These are phyloP conservation scores for Champsocephalus esox DNA, from an alignment of 2,797 vertebrate genomes.

Conservation along the genomic window DNA sequence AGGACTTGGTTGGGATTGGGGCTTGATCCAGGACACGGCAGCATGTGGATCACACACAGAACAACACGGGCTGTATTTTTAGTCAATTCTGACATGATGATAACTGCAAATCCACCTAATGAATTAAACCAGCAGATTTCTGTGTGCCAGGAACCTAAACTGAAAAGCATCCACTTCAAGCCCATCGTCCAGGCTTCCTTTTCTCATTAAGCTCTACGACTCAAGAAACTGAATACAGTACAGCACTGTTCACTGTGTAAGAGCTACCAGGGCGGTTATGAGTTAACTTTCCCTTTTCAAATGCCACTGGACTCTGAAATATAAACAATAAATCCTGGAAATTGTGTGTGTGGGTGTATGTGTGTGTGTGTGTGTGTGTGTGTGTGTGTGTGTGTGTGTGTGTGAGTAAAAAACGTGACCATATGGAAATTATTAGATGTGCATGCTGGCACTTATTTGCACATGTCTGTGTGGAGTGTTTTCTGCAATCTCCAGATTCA, in stretches of 20 bases:
- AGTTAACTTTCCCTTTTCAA: conserved; percentile 61
- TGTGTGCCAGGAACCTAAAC: neutral
- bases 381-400: conserved; percentile 49
- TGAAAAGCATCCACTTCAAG: conserved; percentile 14
- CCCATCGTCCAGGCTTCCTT: neutral
- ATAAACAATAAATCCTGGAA: conserved; percentile 50
- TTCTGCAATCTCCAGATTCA: conserved; percentile 63
- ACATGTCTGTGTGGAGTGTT: conserved; percentile 43
- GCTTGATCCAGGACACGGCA: too few species aligned
- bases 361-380: conserved; percentile 4
- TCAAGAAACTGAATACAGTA: conserved; percentile 41
- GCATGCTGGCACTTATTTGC: conserved; percentile 57
- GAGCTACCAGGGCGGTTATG: conserved; percentile 41
- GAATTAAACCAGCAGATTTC: neutral
- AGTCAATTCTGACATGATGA: neutral
- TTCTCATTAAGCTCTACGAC: conserved; percentile 18
- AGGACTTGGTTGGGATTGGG: conserved; percentile 1
- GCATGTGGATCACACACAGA: neutral
- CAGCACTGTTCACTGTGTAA: conserved; percentile 43
- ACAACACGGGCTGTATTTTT: neutral
- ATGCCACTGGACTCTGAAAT: conserved; percentile 40
- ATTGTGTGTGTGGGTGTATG: conserved; percentile 5
- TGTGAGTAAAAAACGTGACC: conserved; percentile 76
- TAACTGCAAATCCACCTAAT: neutral
- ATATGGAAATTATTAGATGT: conserved; percentile 83